A percentile compares a stretch with the other conserved stretches of the same genome.
These are phyloP conservation scores for Neopipo cinnamomea DNA, from an alignment of 2,113 vertebrate genomes.

Conservation along the genomic window DNA sequence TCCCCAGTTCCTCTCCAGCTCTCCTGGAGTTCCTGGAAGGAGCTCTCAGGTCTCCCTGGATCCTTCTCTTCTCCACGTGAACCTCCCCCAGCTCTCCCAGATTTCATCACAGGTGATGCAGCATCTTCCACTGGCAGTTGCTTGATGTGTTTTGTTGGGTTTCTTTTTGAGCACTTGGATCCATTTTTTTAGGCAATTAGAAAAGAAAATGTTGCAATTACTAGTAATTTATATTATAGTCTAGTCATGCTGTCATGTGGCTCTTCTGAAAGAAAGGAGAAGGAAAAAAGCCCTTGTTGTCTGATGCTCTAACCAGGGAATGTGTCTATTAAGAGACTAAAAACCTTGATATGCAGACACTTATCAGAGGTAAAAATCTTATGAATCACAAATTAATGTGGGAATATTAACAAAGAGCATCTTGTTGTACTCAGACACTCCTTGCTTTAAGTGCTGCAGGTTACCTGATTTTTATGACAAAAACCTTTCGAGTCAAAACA, in stretches of 20 bases:
- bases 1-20: neutral
- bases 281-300: neutral
- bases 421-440: neutral
- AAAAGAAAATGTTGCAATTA: neutral
- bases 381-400: neutral
- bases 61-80: neutral
- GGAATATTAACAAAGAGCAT: neutral
- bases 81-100: accelerated
- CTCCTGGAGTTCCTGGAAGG: neutral
- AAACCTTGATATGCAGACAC: neutral
- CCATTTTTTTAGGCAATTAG: neutral
- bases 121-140: neutral
- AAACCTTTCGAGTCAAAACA: neutral
- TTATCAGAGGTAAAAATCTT: neutral
- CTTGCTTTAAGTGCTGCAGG: neutral
- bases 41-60: neutral
- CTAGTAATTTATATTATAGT: neutral
- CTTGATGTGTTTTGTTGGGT: neutral
- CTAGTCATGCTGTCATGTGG: neutral
- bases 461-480: neutral
- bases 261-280: neutral
- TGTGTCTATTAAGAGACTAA: neutral
- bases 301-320: neutral
- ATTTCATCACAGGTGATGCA: neutral
- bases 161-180: neutral